These are phyloP conservation scores for Zaprionus lachaisei DNA, from an alignment of 1,140 invertebrate species.

Conservation along the genomic window DNA sequence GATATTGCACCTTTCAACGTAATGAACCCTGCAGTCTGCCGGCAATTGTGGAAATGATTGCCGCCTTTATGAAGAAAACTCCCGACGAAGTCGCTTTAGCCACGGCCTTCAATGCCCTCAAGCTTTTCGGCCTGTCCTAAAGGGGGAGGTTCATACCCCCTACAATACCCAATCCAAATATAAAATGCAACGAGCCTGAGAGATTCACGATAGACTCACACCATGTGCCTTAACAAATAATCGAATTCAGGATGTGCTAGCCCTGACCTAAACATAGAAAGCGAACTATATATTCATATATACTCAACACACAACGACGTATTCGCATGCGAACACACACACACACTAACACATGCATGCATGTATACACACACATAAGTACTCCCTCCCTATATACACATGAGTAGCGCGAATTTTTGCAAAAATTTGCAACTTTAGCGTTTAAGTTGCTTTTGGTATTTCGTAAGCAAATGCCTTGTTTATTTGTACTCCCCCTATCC, in stretches of 20 bases:
- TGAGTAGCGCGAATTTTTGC: slow-evolving; percentile 53
- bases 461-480: slow-evolving; percentile 55
- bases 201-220: slow-evolving; percentile 72
- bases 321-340: slow-evolving; percentile 64
- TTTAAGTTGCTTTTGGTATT: slow-evolving; percentile 71
- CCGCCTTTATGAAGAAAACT: slow-evolving; percentile 93
- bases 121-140: slow-evolving; percentile 95
- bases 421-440: slow-evolving; percentile 60
- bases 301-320: slow-evolving; percentile 54
- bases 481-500: slow-evolving; percentile 26
- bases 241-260: slow-evolving; percentile 70
- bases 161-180: slow-evolving; percentile 9
- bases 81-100: slow-evolving; percentile 96
- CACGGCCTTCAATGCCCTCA: slow-evolving; percentile 96
- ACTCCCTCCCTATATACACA: slow-evolving; percentile 36
- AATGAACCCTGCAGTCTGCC: slow-evolving; percentile 98
- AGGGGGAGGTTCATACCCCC: slow-evolving; percentile 29
- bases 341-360: slow-evolving; percentile 48
- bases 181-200: slow-evolving; percentile 66
- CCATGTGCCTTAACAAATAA: slow-evolving; percentile 75
- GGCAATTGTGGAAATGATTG: slow-evolving; percentile 96
- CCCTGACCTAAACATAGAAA: slow-evolving; percentile 50
- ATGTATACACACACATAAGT: slow-evolving; percentile 50
- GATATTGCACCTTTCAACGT: slow-evolving; percentile 97
- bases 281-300: slow-evolving; percentile 17